A percentile compares a stretch with the other conserved stretches of the same genome.
These are phyloP conservation scores for Varanus komodoensis DNA, from an alignment of 2,113 vertebrate genomes.

Conservation along the genomic window DNA sequence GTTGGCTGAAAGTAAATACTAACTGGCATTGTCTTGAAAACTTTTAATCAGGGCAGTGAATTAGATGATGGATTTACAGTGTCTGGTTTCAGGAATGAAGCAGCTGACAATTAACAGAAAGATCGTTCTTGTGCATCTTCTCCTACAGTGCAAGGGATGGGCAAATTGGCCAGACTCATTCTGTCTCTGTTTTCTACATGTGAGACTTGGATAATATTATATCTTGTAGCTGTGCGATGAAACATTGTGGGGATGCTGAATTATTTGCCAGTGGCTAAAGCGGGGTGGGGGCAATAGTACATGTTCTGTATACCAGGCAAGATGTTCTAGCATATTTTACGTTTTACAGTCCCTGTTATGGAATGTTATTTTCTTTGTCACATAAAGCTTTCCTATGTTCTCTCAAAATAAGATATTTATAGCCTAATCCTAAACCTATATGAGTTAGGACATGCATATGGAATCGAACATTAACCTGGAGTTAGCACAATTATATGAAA, in stretches of 20 bases:
- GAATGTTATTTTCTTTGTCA: background rate
- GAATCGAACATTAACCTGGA: background rate
- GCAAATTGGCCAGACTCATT: constrained; percentile 12
- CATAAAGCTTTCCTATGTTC: background rate
- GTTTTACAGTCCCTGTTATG: background rate
- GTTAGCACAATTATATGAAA: background rate
- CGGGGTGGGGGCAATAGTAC: background rate
- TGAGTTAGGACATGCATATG: background rate
- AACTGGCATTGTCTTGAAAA: constrained; percentile 17
- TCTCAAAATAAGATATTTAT: background rate
- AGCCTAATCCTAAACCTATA: background rate
- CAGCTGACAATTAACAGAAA: constrained; percentile 12
- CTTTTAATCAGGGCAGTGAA: background rate
- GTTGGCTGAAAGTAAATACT: background rate
- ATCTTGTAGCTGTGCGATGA: background rate
- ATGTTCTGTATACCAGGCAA: background rate
- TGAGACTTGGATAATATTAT: background rate
- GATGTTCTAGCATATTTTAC: background rate
- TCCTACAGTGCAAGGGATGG: background rate
- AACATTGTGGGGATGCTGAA: constrained; percentile 2
- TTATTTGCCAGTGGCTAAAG: background rate
- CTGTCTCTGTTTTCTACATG: constrained; percentile 13
- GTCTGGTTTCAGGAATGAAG: constrained; percentile 34
- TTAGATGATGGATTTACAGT: constrained; percentile 20
- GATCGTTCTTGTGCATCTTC: background rate